These are phyloP conservation scores for Apogon talboti DNA, from an alignment of 2,797 vertebrate genomes.

Conservation along the genomic window DNA sequence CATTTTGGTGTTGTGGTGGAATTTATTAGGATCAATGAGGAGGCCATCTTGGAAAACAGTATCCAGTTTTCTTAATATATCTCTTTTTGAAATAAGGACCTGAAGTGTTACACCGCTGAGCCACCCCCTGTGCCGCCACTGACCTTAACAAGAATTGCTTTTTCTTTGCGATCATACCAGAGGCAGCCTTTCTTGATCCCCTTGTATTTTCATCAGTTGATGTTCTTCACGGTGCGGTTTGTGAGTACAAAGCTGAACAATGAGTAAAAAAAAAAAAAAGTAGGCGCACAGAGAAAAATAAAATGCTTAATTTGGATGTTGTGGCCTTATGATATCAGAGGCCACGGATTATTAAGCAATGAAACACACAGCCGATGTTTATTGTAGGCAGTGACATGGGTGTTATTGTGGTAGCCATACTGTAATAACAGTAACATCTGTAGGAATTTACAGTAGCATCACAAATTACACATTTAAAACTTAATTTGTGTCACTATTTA, in stretches of 20 bases:
- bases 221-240: conserved; percentile 42
- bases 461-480: conserved; percentile 22
- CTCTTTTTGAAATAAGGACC: conserved; percentile 16
- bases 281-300: conserved; percentile 36
- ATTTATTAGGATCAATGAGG: background rate
- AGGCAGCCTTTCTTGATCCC: conserved; percentile 26
- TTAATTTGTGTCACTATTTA: conserved; percentile 2
- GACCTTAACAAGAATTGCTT: conserved; percentile 47
- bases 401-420: conserved; percentile 32
- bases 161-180: conserved; percentile 41
- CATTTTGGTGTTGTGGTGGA: no score
- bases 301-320: conserved; percentile 58
- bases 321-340: conserved; percentile 59
- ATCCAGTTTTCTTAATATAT: conserved; percentile 16
- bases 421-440: conserved; percentile 26
- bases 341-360: conserved; percentile 55
- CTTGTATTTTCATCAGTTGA: conserved; percentile 50
- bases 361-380: conserved; percentile 57
- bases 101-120: conserved; percentile 26
- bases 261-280: conserved; percentile 49
- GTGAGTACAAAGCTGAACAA: conserved; percentile 51
- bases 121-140: conserved; percentile 8
- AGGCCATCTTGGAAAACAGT: conserved; percentile 4
- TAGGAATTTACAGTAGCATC: conserved; percentile 22
- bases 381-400: conserved; percentile 43